Percentiles rank a stretch among this genome's conserved stretches.
Evolutionary conservation across 2,797 vertebrate species (phyloP).

Genomic region (Gastrophryne carolinensis): DNA sequence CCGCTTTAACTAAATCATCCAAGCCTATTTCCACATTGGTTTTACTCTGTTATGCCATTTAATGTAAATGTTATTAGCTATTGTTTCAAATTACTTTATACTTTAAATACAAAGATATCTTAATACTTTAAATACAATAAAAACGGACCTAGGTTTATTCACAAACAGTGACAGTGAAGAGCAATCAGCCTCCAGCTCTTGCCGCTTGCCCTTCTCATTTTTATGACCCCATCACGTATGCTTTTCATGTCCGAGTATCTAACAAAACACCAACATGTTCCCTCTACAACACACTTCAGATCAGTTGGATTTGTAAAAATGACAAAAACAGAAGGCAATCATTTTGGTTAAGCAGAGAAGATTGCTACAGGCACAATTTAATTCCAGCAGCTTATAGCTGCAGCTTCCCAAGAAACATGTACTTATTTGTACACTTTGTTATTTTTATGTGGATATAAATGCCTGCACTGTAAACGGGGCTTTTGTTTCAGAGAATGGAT

Average conservation of each 20-base stretch:
- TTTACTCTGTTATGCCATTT: too few species aligned
- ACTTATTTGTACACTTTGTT: constrained; percentile 36
- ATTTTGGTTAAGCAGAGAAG: constrained; percentile 32
- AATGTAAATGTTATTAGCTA: too few species aligned
- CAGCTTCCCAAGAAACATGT: constrained; percentile 28
- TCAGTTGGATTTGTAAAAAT: constrained; percentile 31
- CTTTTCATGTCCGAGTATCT: background rate
- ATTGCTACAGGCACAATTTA: constrained; percentile 13
- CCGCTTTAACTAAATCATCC: too few species aligned
- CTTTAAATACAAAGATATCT: too few species aligned
- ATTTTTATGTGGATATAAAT: constrained; percentile 36
- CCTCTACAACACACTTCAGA: constrained; percentile 19
- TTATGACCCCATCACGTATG: background rate
- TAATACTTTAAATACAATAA: too few species aligned
- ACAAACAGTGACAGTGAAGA: background rate
- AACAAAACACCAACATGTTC: constrained; percentile 17
- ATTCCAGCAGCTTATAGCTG: constrained; percentile 31
- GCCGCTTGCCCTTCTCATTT: background rate
- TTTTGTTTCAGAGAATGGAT: constrained; percentile 10
- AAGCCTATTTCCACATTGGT: too few species aligned
- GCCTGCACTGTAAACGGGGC: constrained; percentile 3
- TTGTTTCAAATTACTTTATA: too few species aligned
- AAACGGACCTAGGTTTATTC: background rate
- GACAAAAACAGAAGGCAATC: constrained; percentile 36
- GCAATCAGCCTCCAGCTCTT: background rate